Base-by-base conservation (phyloP, 2,888 invertebrate species). In the Hydropsyche betteni region DNA sequence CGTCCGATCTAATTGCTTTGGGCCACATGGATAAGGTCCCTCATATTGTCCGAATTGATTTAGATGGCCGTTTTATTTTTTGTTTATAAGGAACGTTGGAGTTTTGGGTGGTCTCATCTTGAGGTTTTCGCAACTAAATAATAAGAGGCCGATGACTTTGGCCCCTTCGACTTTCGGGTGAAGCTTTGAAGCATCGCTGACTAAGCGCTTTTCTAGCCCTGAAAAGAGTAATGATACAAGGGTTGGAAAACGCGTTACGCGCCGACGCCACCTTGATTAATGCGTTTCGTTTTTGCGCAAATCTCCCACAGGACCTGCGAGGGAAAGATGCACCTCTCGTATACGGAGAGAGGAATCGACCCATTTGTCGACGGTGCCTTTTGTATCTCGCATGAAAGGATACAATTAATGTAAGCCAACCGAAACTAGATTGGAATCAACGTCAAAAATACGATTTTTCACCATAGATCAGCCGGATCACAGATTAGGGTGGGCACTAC, bases 161-260 rank as follows among this genome's bases (percentile, higher is more conserved):
- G 38, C 24, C 24, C 36, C 44, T 34, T 33, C 24, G 50, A 69
- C 33, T 44, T 24, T 14, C 16, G 6, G 36, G 38, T 12, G 33
- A 69, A 44, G 44, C 44, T 44, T 44, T 44, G 44, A 8, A 44
- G 44, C 44, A 10, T 44, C 44, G 44, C 44, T 44, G 44, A 44
- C 44, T 44, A 44, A 44, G 44, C 44, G 10, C 44, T 44, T 44
- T 44, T 44, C 44, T 44, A 44, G 44, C 44, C 10, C 44, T 44
- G 44, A 44, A 53, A 77, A 77, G 75, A 75, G 75, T 77, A 75
- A 77, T 77, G 77, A 75, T 73, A 61, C 75, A 69, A 75, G 36
- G 58, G 51, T 70, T 58, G 73, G 73, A 55, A 75, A 72, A 75
- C 72, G 53, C 69, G 69, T 61, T 69, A 75, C 75, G 75, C 77